Percentiles rank a stretch among this genome's conserved stretches.
Evolutionary conservation across 2,113 vertebrate species (phyloP).

Genomic region (Daubentonia madagascariensis): DNA sequence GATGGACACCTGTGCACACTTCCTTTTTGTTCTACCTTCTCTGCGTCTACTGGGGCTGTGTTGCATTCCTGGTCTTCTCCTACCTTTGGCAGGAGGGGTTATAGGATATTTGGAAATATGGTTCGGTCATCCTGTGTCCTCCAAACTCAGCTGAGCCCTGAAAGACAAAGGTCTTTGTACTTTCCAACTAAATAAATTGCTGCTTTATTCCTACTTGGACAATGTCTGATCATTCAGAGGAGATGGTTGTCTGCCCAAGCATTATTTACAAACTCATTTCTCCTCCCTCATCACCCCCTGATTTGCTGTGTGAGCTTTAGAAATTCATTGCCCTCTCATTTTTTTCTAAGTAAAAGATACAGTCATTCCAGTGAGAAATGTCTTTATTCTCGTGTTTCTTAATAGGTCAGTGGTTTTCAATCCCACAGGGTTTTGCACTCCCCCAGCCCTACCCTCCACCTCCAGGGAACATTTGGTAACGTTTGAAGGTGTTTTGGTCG

Average conservation of each 20-base stretch:
- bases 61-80: not conserved
- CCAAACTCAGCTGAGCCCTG: not conserved
- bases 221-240: not conserved
- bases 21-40: not conserved
- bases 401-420: not conserved
- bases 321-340: not conserved
- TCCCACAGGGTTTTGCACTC: not conserved
- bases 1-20: rapidly evolving
- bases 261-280: not conserved
- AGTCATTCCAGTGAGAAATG: not conserved
- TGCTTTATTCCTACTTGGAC: not conserved
- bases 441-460: rapidly evolving
- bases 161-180: not conserved
- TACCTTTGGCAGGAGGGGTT: not conserved
- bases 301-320: not conserved
- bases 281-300: not conserved
- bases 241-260: not conserved
- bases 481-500: not conserved
- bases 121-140: not conserved
- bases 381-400: not conserved
- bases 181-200: not conserved
- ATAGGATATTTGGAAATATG: not conserved
- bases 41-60: not conserved
- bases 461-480: not conserved
- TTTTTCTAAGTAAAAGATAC: not conserved